phyloP scores from a whole-genome alignment of 1,140 invertebrate species.

The Drosophila nannoptera region DNA sequence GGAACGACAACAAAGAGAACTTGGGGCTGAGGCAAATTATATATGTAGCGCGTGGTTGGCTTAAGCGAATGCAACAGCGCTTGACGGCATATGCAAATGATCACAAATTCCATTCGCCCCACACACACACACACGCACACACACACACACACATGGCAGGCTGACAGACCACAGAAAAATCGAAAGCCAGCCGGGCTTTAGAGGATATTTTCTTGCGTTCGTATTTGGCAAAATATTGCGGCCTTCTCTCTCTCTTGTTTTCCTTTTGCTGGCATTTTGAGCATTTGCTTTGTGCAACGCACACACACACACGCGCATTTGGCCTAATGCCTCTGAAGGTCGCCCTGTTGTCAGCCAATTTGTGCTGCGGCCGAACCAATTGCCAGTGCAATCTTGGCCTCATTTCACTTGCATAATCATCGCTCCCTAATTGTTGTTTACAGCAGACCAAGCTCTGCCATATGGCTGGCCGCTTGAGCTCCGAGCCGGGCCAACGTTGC shows the following conservation, averaged over 20 bases:
- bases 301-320: constrained; percentile 26
- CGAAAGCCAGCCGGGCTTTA: constrained; percentile 53
- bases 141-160: constrained; percentile 13
- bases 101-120: constrained; percentile 2
- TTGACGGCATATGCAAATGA: constrained; percentile 63
- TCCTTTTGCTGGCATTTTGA: constrained; percentile 42
- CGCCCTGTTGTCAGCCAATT: constrained; percentile 52
- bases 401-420: constrained; percentile 56
- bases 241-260: constrained; percentile 29
- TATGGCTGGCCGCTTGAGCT: constrained; percentile 1
- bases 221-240: constrained; percentile 22
- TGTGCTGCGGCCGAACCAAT: constrained; percentile 37
- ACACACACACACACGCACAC: background rate
- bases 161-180: constrained; percentile 9
- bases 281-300: constrained; percentile 50
- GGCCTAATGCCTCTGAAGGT: constrained; percentile 47
- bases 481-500: constrained; percentile 9
- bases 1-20: too few relatives aligned
- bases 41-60: constrained; percentile 37
- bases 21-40: constrained; percentile 33
- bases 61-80: constrained; percentile 24
- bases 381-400: constrained; percentile 47
- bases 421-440: constrained; percentile 62
- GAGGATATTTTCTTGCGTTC: constrained; percentile 62
- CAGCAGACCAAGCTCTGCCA: constrained; percentile 32